These are phyloP conservation scores for Pseudocheirus occidentalis DNA, from an alignment of 2,797 vertebrate genomes.

Conservation along the genomic window DNA sequence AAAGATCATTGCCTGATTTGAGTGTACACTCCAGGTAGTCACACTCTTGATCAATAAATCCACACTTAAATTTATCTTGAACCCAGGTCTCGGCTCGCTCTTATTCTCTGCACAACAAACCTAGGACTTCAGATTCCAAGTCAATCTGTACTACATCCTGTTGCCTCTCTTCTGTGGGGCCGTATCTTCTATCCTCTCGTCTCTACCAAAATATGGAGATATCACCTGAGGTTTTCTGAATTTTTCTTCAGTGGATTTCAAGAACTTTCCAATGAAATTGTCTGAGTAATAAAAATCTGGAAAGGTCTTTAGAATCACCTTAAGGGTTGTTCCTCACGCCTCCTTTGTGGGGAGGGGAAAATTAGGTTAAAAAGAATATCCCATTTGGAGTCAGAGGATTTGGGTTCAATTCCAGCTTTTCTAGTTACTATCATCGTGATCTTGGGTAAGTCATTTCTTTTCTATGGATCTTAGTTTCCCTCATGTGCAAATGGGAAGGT, in stretches of 20 bases:
- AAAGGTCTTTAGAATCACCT: background rate
- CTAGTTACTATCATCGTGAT: background rate
- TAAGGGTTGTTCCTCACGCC: background rate
- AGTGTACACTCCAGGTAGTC: too few relatives aligned
- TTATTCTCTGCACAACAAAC: too few relatives aligned
- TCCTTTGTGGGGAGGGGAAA: background rate
- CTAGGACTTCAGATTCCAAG: background rate
- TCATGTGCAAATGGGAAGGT: background rate
- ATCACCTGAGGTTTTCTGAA: background rate
- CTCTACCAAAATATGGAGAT: background rate
- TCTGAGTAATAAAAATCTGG: background rate
- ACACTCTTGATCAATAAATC: too few relatives aligned
- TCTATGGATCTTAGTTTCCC: background rate
- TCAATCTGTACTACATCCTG: background rate
- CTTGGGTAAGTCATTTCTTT: background rate
- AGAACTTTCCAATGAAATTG: background rate
- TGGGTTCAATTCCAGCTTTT: background rate
- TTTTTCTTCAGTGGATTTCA: background rate
- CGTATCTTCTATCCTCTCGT: background rate
- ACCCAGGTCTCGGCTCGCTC: too few relatives aligned
- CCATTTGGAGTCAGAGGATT: background rate
- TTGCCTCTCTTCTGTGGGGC: background rate
- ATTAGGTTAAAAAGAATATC: background rate
- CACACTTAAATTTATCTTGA: too few relatives aligned
- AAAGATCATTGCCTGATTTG: too few relatives aligned